Conservation (phyloP, 2,888 invertebrate genomes). For the Trypoxylon attenuatum region DNA sequence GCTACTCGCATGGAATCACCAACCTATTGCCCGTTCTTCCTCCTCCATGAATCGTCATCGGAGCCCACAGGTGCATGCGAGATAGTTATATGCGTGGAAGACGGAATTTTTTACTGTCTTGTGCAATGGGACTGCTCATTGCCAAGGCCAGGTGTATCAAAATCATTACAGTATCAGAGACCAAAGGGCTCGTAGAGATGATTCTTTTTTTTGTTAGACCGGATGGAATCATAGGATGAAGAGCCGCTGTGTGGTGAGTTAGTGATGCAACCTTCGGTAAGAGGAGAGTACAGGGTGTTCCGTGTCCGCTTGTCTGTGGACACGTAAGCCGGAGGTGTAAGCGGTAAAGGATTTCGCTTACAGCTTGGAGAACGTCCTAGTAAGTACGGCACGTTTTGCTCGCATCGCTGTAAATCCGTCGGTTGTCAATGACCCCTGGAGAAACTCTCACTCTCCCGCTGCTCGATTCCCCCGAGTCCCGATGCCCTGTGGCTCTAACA, state of each 20-base stretch:
- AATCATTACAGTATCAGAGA: too few species aligned
- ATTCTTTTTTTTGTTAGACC: too few species aligned
- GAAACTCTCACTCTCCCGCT: conserved; percentile 47
- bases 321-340: too few species aligned
- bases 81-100: too few species aligned
- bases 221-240: neutral
- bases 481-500: conserved; percentile 8
- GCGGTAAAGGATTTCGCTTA: neutral
- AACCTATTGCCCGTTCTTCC: neutral
- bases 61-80: too few species aligned
- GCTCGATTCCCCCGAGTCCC: conserved; percentile 16
- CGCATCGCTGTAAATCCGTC: conserved; percentile 38
- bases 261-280: conserved; percentile 10
- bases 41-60: too few species aligned
- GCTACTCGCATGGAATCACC: neutral
- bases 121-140: too few species aligned
- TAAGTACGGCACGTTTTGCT: conserved; percentile 24
- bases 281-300: conserved; percentile 29
- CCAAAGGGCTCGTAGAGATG: too few species aligned
- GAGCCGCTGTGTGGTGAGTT: conserved; percentile 2
- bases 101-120: too few species aligned
- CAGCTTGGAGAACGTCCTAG: conserved; percentile 8
- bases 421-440: conserved; percentile 53
- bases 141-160: too few species aligned
- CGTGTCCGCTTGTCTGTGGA: conserved; percentile 23